Evolutionary conservation across 2,113 vertebrate genomes (phyloP).

Genomic region (Podocnemis expansa): DNA sequence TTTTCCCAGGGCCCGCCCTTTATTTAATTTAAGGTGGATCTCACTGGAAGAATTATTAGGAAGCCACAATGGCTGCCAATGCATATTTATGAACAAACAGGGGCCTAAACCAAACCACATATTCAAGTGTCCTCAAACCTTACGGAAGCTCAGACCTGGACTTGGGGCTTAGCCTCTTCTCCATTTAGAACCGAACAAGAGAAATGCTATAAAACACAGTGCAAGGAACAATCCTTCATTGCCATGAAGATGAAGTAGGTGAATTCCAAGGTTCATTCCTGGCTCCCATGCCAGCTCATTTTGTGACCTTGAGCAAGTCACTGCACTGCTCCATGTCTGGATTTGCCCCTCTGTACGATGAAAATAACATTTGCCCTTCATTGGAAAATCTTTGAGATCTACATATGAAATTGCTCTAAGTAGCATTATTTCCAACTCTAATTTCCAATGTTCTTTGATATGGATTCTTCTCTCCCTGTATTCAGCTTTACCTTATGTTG

Average conservation of each 20-base stretch:
- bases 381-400: not conserved
- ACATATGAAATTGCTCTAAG: not conserved
- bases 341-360: not conserved
- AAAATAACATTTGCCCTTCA: not conserved
- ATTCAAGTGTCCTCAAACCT: not conserved
- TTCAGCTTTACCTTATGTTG: not conserved
- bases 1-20: not conserved
- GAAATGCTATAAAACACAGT: not conserved
- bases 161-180: not conserved
- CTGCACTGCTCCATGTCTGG: not conserved
- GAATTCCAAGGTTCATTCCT: not conserved
- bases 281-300: not conserved
- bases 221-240: not conserved
- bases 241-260: not conserved
- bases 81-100: fast-evolving
- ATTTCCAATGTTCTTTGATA: not conserved
- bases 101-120: not conserved
- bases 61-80: not conserved
- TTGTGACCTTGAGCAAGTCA: not conserved
- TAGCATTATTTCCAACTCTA: not conserved
- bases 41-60: fast-evolving
- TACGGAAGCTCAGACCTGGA: not conserved
- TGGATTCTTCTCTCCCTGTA: not conserved
- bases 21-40: not conserved
- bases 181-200: not conserved